A percentile compares a stretch with the other conserved stretches of the same genome.
Conservation (phyloP, 2,113 vertebrate species). For the Girardinichthys multiradiatus region DNA sequence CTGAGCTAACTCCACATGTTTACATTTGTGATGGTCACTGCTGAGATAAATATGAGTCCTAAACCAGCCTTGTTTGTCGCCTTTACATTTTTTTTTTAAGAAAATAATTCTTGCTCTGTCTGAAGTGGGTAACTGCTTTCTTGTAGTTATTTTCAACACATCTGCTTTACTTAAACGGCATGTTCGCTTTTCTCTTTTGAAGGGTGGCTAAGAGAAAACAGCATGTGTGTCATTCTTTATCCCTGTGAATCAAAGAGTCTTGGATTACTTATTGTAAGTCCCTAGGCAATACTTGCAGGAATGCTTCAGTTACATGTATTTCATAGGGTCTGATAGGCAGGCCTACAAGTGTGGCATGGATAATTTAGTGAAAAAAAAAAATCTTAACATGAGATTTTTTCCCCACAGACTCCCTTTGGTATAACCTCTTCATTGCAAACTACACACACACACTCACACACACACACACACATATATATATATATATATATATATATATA, state of each 20-base stretch:
- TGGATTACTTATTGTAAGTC: neutral
- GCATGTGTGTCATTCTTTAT: neutral
- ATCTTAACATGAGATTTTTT: neutral
- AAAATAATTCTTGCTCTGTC: neutral
- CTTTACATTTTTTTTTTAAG: neutral
- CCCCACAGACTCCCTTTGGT: no score
- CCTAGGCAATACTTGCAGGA: neutral
- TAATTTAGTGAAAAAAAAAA: no score
- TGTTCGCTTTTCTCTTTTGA: neutral
- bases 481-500: no score
- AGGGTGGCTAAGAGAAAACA: neutral
- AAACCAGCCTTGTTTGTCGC: no score
- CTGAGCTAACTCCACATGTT: no score
- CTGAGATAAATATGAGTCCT: no score
- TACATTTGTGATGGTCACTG: no score
- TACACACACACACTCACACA: no score
- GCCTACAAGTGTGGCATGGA: neutral
- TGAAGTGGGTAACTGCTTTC: neutral
- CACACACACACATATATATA: no score
- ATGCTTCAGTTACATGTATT: neutral
- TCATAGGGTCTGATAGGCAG: neutral
- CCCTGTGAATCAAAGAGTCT: neutral
- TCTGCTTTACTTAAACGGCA: neutral
- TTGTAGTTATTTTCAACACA: neutral
- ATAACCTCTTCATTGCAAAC: no score